Conservation (phyloP, 2,888 invertebrate species). For the Crioceris asparagi region DNA sequence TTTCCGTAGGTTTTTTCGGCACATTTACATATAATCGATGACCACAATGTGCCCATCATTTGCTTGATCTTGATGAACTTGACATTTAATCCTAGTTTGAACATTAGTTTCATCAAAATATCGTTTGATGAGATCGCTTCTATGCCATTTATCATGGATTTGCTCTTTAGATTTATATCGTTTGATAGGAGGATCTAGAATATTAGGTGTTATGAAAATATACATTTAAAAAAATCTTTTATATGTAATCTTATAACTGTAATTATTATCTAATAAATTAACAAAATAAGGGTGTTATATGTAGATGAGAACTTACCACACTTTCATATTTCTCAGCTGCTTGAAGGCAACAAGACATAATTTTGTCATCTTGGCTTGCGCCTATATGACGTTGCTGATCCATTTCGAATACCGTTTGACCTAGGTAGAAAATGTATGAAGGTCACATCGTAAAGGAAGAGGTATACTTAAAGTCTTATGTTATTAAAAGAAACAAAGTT, state of each 20-base stretch:
- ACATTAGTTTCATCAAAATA: constrained; percentile 21
- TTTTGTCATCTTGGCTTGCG: constrained; percentile 47
- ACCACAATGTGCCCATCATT: constrained; percentile 25
- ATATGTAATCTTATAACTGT: neutral
- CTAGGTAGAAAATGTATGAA: constrained; percentile 34
- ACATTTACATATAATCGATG: constrained; percentile 40
- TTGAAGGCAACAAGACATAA: constrained; percentile 48
- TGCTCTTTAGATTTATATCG: constrained; percentile 49
- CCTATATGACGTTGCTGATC: constrained; percentile 45
- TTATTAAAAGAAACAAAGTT: no score
- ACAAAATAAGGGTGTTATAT: no score
- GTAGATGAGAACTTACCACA: constrained; percentile 45
- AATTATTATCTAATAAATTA: no score
- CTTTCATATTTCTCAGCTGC: constrained; percentile 41
- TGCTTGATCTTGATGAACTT: constrained; percentile 23
- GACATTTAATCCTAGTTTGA: constrained; percentile 12
- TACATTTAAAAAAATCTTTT: constrained; percentile 1
- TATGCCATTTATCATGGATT: constrained; percentile 43
- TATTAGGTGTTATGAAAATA: constrained; percentile 4
- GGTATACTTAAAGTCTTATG: no score
- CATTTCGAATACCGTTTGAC: constrained; percentile 46
- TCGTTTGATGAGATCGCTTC: constrained; percentile 26
- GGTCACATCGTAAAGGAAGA: no score
- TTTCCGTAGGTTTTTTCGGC: constrained; percentile 48
- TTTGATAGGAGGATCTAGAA: constrained; percentile 47